A percentile compares a stretch with the other conserved stretches of the same genome.
Evolutionary conservation across 37 sponge, comb jelly and placozoan species (phyloP).

Genomic region (Crambe crambe): DNA sequence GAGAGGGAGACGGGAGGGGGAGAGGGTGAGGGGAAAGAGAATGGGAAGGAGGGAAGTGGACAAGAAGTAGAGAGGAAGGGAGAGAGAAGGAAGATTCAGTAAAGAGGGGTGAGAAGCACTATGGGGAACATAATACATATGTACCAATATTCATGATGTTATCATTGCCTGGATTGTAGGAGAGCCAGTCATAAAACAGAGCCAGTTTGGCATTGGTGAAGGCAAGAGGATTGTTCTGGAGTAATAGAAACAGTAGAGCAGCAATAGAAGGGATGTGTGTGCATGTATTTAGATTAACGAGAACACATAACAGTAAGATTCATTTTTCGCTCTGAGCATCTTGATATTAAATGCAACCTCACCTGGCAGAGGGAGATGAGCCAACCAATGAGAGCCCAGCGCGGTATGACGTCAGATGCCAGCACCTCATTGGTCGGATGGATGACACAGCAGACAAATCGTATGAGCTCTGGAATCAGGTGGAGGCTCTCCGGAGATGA

Average conservation of each 20-base stretch:
- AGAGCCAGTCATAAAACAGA: slow-evolving; percentile 96
- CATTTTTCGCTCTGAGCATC: no score
- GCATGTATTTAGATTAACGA: no score
- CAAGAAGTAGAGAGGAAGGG: background rate
- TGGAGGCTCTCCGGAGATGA: slow-evolving; percentile 78
- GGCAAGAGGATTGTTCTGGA: slow-evolving; percentile 64
- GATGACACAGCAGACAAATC: slow-evolving; percentile 94
- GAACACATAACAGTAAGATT: no score
- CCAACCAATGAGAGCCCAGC: slow-evolving; percentile 99
- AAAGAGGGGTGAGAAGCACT: background rate
- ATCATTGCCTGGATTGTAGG: slow-evolving; percentile 82
- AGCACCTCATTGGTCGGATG: slow-evolving; percentile 98
- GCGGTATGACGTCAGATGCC: slow-evolving; percentile 89
- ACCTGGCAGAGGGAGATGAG: slow-evolving; percentile 89
- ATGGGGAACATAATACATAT: no score
- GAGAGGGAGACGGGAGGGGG: background rate
- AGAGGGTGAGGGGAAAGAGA: background rate
- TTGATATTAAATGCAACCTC: background rate
- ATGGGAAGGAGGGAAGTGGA: background rate
- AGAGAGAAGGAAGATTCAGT: background rate
- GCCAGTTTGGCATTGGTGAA: slow-evolving; percentile 84
- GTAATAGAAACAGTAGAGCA: background rate
- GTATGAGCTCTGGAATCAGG: slow-evolving; percentile 84
- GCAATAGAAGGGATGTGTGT: no score
- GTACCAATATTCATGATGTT: slow-evolving; percentile 98